Base-by-base conservation (phyloP, 2,113 vertebrate species). In the Cepphus grylle region DNA sequence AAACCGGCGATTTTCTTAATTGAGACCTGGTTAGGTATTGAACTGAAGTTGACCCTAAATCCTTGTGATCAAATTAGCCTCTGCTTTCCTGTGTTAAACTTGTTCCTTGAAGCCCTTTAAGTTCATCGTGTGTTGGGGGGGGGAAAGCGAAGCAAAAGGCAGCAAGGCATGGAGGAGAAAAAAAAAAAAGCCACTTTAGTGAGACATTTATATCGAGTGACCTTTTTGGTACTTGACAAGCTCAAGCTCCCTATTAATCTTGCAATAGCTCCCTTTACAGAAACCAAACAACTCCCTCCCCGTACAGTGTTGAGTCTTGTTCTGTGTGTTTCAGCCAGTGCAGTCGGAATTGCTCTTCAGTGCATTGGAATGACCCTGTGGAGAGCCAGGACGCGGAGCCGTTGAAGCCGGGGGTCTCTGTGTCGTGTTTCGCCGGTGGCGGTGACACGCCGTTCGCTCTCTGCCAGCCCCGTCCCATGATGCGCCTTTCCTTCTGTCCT, bases 331-430 rank as follows among this genome's bases (percentile, higher is more conserved):
- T 25, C n/a, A 8, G 26, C 15, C 36, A 0, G 0, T 3, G 67
- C 5, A 1, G 14, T 0, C n/a, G 26, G 8, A 36, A 0, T 19
- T 9, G 13, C 52, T 36, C 53, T 25, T 27, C 13, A 23, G 63
- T 5, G 27, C 12, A 1, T 15, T 6, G 1, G 29, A n/a, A 13
- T 17, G 27, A 21, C 6, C 5, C 0, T 1, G 21, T 4, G 23
- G 45, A 40, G 38, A 43, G 38, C 5, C 4, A 4, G 0, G 5
- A 8, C 1, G 10, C 5, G 52, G 52, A 59, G 77, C 67, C 34
- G 34, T 4, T 9, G n/a, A 23, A 40, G 49, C 20, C 2, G 40
- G 34, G 34, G 34, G 8, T 12, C 29, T 62, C 27, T 23, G 50
- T 3, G 45, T 23, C 42, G 38, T 2, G 9, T 38, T 42, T 45